Conservation (phyloP, 2,888 invertebrate species). For the Smittia aterrima region DNA sequence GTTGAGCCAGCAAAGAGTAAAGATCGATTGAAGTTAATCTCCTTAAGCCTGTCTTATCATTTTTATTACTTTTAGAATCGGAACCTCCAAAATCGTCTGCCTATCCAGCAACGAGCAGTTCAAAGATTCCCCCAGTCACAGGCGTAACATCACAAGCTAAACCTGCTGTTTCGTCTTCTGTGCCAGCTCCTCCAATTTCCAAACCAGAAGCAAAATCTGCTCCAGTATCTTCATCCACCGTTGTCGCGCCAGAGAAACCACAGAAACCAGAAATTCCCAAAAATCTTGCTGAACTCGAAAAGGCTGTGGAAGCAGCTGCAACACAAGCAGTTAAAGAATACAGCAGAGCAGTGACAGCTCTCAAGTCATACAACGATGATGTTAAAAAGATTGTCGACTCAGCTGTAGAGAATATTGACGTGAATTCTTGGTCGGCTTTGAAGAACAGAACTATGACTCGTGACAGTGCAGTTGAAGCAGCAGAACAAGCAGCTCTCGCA, state of each 20-base stretch:
- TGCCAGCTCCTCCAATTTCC: background rate
- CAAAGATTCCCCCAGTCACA: constrained; percentile 56
- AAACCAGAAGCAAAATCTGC: constrained; percentile 4
- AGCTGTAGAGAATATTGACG: constrained; percentile 61
- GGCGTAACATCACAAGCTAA: background rate
- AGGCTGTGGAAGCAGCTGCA: constrained; percentile 58
- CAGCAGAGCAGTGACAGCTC: constrained; percentile 61
- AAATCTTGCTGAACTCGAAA: constrained; percentile 59
- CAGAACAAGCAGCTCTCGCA: constrained; percentile 61
- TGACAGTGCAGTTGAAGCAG: constrained; percentile 57
- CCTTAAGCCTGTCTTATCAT: background rate
- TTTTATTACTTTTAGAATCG: background rate
- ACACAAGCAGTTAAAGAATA: constrained; percentile 67
- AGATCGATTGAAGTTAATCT: background rate
- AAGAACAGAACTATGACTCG: constrained; percentile 61
- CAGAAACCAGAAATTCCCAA: constrained; percentile 52
- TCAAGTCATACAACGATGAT: constrained; percentile 58
- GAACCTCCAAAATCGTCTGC: background rate
- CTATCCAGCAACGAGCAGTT: background rate
- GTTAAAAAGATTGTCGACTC: constrained; percentile 60
- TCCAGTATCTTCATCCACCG: constrained; percentile 29
- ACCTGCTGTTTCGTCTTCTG: constrained; percentile 25
- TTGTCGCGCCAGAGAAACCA: constrained; percentile 29
- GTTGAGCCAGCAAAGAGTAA: constrained; percentile 43
- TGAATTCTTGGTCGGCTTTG: constrained; percentile 58